These are phyloP conservation scores for Tamandua tetradactyla DNA, from an alignment of 2,797 vertebrate genomes.

Conservation along the genomic window DNA sequence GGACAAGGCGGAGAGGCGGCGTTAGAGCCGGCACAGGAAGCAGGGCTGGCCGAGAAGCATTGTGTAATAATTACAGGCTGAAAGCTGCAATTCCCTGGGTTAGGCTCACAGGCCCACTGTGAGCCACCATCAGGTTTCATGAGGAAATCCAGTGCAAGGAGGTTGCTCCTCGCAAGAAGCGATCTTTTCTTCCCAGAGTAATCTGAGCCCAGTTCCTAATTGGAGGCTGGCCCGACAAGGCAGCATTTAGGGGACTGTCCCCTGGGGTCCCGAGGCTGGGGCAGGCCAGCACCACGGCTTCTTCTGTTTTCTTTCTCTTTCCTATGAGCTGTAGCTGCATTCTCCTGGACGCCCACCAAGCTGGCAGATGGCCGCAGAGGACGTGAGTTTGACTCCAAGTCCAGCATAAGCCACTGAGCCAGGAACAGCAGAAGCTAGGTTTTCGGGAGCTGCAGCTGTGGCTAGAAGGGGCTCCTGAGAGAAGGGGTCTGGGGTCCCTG, in stretches of 20 bases:
- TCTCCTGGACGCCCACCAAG: constrained; percentile 76
- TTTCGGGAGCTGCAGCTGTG: constrained; percentile 73
- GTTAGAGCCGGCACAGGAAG: background rate
- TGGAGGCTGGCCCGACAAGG: background rate
- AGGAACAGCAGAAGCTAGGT: constrained; percentile 76
- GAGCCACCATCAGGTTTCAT: no score
- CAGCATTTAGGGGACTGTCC: background rate
- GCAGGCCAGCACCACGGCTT: background rate
- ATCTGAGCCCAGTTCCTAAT: background rate
- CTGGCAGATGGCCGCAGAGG: constrained; percentile 70
- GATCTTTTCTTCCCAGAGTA: constrained; percentile 5
- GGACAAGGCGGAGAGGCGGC: background rate
- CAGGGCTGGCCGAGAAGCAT: background rate
- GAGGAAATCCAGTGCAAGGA: background rate
- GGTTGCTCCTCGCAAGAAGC: background rate
- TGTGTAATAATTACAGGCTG: constrained; percentile 20
- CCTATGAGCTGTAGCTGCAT: constrained; percentile 47
- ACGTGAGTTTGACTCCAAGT: constrained; percentile 65
- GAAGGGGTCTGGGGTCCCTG: constrained; percentile 50
- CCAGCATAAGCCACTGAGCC: constrained; percentile 64
- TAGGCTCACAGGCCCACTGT: no score
- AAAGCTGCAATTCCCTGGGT: background rate
- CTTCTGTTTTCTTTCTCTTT: background rate
- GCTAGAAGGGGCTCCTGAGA: constrained; percentile 51
- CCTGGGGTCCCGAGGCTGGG: background rate